phyloP scores from a whole-genome alignment of 1,140 invertebrate genomes.

The Brachystomella parvula region DNA sequence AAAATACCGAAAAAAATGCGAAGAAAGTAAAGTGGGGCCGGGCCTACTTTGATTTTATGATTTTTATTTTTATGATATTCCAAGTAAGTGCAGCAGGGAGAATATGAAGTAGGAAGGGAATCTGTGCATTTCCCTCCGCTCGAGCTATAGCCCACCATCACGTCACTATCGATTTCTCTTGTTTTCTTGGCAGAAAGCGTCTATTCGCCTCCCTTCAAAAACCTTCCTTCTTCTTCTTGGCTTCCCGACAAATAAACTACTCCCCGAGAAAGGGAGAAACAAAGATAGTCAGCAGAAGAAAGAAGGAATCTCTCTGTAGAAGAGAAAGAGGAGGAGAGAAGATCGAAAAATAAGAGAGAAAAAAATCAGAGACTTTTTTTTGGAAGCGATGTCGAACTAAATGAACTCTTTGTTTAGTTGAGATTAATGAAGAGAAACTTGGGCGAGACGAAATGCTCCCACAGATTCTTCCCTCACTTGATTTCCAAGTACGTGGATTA shows the following conservation, averaged over 20 bases:
- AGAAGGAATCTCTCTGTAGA: not conserved
- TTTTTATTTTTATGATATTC: constrained; percentile 3
- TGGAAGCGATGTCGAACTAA: constrained; percentile 24
- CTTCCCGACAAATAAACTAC: not conserved
- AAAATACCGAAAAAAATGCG: too few relatives aligned
- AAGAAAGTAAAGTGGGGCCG: too few relatives aligned
- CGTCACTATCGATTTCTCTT: constrained; percentile 26
- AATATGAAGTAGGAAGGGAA: not conserved
- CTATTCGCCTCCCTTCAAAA: not conserved
- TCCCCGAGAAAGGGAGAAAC: not conserved
- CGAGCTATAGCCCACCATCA: not conserved
- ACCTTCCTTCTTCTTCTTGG: not conserved
- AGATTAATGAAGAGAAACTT: constrained; percentile 28
- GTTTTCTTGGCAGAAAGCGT: constrained; percentile 1
- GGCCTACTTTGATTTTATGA: not conserved
- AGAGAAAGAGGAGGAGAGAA: not conserved
- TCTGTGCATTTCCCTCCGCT: not conserved
- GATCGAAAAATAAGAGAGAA: constrained; percentile 13
- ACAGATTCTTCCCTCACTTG: too few relatives aligned
- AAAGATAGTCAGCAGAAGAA: too few relatives aligned
- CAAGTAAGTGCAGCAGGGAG: too few relatives aligned
- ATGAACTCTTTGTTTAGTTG: constrained; percentile 28
- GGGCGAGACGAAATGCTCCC: too few relatives aligned
- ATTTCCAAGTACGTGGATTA: too few relatives aligned
- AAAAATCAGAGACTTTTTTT: constrained; percentile 10